Conservation (phyloP, 2,797 vertebrate genomes). For the Rhodeus uyekii region DNA sequence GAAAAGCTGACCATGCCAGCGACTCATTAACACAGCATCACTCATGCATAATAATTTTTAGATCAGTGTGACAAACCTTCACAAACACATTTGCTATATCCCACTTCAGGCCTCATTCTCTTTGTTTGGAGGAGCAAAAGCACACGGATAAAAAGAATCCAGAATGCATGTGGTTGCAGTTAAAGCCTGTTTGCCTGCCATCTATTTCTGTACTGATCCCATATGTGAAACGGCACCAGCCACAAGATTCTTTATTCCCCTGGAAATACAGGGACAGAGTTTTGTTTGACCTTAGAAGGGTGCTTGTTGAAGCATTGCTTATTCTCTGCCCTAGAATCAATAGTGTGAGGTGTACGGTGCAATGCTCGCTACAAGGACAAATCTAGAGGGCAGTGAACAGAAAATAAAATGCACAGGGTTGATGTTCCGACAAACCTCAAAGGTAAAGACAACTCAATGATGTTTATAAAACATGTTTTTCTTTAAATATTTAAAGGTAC, state of each 20-base stretch:
- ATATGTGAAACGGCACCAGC: conserved; percentile 51
- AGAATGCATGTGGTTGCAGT: conserved; percentile 60
- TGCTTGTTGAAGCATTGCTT: conserved; percentile 39
- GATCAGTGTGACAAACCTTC: conserved; percentile 26
- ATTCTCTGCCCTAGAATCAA: conserved; percentile 29
- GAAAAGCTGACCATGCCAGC: not conserved
- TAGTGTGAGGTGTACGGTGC: conserved; percentile 17
- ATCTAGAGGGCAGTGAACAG: conserved; percentile 10
- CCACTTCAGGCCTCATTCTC: conserved; percentile 29
- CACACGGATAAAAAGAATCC: conserved; percentile 37
- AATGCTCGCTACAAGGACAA: not conserved
- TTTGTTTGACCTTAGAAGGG: conserved; percentile 38
- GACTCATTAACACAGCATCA: conserved; percentile 12
- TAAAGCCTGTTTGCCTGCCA: conserved; percentile 52
- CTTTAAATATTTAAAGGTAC: not conserved
- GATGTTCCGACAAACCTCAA: conserved; percentile 1
- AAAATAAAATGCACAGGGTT: conserved; percentile 11
- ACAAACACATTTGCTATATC: conserved; percentile 37
- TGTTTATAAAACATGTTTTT: conserved; percentile 3
- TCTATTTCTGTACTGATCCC: conserved; percentile 54
- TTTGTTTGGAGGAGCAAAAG: conserved; percentile 33
- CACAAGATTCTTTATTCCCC: conserved; percentile 43
- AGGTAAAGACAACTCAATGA: not conserved
- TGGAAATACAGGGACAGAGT: conserved; percentile 41
- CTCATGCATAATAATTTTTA: conserved; percentile 7